Evolutionary conservation across 1,140 invertebrate species (phyloP).

Genomic region (Ips nitidus): DNA sequence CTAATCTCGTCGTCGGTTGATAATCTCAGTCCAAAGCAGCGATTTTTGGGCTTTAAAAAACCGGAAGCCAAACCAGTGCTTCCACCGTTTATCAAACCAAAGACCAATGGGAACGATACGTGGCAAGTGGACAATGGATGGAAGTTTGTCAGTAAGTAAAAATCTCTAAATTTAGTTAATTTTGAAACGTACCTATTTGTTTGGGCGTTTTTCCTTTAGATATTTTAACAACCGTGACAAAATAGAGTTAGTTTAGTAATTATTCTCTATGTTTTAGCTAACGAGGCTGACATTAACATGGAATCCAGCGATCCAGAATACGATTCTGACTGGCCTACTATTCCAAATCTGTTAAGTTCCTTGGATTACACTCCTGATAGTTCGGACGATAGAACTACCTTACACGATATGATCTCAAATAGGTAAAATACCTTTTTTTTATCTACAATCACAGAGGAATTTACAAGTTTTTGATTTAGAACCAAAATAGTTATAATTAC

Average conservation of each 20-base stretch:
- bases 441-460: too few relatives aligned
- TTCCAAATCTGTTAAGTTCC: slow-evolving; percentile 39
- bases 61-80: slow-evolving; percentile 70
- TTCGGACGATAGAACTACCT: slow-evolving; percentile 61
- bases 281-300: slow-evolving; percentile 46
- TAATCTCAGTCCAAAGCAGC: slow-evolving; percentile 59
- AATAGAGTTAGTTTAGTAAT: not conserved
- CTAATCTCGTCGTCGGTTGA: slow-evolving; percentile 69
- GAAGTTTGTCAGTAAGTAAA: slow-evolving; percentile 76
- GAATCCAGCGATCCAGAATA: slow-evolving; percentile 57
- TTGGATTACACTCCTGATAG: slow-evolving; percentile 53
- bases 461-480: too few relatives aligned
- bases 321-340: slow-evolving; percentile 53
- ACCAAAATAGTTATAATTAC: too few relatives aligned
- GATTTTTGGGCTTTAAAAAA: slow-evolving; percentile 53
- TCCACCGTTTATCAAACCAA: slow-evolving; percentile 66
- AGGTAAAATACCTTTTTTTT: slow-evolving; percentile 51
- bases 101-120: slow-evolving; percentile 57
- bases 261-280: slow-evolving; percentile 33
- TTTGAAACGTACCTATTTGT: not conserved
- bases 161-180: not conserved
- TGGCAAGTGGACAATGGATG: slow-evolving; percentile 86
- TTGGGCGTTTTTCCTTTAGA: not conserved
- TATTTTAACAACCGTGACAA: too few relatives aligned
- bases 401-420: slow-evolving; percentile 76